Percentiles rank a stretch among this genome's conserved stretches.
Conservation (phyloP, 1,140 invertebrate species). For the Phymorhynchus buccinoides region DNA sequence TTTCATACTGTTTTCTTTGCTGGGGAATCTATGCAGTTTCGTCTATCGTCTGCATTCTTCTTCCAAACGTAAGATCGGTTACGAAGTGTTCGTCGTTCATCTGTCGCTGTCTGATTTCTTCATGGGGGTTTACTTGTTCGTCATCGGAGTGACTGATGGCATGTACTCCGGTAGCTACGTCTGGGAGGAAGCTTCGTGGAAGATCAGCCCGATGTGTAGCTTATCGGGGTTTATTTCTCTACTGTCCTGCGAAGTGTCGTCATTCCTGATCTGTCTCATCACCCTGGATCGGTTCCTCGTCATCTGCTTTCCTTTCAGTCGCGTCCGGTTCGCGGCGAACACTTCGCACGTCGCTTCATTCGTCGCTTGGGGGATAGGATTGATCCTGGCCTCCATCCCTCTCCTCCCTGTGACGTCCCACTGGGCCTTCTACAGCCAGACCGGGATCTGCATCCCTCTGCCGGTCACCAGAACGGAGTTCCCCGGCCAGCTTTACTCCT, state of each 20-base stretch:
- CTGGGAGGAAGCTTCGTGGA: slow-evolving; percentile 51
- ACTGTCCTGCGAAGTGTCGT: slow-evolving; percentile 53
- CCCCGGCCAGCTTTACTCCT: slow-evolving; percentile 46
- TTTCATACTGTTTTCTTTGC: slow-evolving; percentile 39
- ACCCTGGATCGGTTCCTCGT: slow-evolving; percentile 36
- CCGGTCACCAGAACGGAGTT: slow-evolving; percentile 36
- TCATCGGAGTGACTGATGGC: too few relatives aligned
- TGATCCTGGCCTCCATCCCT: slow-evolving; percentile 33
- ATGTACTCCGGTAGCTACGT: slow-evolving; percentile 53
- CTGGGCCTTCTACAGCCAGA: slow-evolving; percentile 29
- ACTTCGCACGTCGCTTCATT: slow-evolving; percentile 7
- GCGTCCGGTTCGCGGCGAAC: slow-evolving; percentile 20
- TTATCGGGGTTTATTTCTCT: slow-evolving; percentile 57
- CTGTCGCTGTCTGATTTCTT: slow-evolving; percentile 49
- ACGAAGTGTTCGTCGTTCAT: slow-evolving; percentile 51
- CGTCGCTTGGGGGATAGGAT: slow-evolving; percentile 33
- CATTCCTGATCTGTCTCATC: too few relatives aligned
- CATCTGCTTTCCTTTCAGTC: slow-evolving; percentile 55
- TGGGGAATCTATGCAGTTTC: slow-evolving; percentile 51
- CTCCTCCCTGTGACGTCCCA: neutral
- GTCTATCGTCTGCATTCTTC: slow-evolving; percentile 18
- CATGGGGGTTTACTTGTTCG: too few relatives aligned
- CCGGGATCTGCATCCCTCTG: slow-evolving; percentile 47
- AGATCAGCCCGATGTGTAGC: slow-evolving; percentile 46
- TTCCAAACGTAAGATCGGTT: neutral